These are phyloP conservation scores for Psittacula derbiana DNA, from an alignment of 2,797 vertebrate species.

Conservation along the genomic window DNA sequence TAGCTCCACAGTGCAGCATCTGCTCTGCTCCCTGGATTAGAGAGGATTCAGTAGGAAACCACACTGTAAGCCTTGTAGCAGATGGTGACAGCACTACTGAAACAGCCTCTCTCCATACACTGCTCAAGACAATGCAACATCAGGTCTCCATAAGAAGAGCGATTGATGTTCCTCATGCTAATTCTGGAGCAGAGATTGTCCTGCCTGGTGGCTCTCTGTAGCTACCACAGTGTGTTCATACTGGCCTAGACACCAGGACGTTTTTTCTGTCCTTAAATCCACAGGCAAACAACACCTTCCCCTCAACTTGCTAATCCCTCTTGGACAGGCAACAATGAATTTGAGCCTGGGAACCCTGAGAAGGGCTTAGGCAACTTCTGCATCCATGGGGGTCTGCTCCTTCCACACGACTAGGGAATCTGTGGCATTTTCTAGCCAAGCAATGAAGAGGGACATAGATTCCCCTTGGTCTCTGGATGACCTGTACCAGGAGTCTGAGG, in stretches of 20 bases:
- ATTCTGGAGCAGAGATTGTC: background rate
- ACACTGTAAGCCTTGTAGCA: background rate
- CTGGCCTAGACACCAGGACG: background rate
- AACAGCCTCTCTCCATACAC: rapidly evolving
- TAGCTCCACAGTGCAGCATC: background rate
- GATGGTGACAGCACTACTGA: background rate
- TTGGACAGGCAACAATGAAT: background rate
- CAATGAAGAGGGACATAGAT: background rate
- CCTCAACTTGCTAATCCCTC: background rate
- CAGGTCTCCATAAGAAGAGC: background rate
- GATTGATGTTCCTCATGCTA: background rate
- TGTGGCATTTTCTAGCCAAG: background rate
- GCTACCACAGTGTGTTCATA: background rate
- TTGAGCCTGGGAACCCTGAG: background rate
- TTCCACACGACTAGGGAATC: background rate
- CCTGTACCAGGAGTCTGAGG: background rate
- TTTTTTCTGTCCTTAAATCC: background rate
- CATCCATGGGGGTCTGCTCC: background rate
- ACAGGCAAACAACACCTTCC: background rate
- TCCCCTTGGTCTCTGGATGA: background rate
- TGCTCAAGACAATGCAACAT: background rate
- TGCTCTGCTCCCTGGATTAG: background rate
- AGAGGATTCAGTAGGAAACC: background rate
- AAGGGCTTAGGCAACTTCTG: background rate
- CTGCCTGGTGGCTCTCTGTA: background rate